Base-by-base conservation (phyloP, 23 tunicate species). In the Aplidium turbinatum region DNA sequence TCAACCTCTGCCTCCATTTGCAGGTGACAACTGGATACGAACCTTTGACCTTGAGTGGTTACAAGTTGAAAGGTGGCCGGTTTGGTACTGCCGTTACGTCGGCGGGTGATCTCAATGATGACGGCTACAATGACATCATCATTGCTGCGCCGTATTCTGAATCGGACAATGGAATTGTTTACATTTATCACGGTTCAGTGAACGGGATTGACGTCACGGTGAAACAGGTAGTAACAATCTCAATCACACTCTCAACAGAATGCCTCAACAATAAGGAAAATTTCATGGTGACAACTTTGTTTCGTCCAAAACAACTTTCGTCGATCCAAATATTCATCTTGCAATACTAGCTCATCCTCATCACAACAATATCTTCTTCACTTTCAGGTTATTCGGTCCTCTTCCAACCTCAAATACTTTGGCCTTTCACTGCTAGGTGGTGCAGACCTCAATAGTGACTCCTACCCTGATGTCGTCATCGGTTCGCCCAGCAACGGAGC, bases 361-460 rank as follows among this genome's bases (percentile, higher is more conserved):
- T n/a, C n/a, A n/a, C n/a, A n/a, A n/a, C n/a, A n/a, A n/a, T n/a
- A n/a, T n/a, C n/a, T n/a, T n/a, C n/a, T n/a, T n/a, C n/a, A n/a
- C n/a, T n/a, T n/a, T n/a, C n/a, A n/a, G n/a, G n/a, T n/a, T n/a
- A n/a, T n/a, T n/a, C n/a, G n/a, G n/a, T n/a, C n/a, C n/a, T n/a
- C n/a, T n/a, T n/a, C n/a, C n/a, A n/a, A n/a, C n/a, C n/a, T n/a
- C n/a, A n/a, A 75, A 57, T 75, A 57, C 21, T 75, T 75, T 35
- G 80, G 80, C 22, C 68, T 56, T 26, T 75, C 80, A 5, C 23
- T 75, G 50, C 80, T 56, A 58, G 80, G 80, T 4, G 80, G 68
- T 4, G 68, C 57, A n/a, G 80, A 75, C 34, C 39, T 75, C 28
- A 68, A 75, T 38, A 31, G 68, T 0, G 54, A 75, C 32, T 22